Conservation (phyloP, 2,113 vertebrate genomes). For the Aythya baeri region DNA sequence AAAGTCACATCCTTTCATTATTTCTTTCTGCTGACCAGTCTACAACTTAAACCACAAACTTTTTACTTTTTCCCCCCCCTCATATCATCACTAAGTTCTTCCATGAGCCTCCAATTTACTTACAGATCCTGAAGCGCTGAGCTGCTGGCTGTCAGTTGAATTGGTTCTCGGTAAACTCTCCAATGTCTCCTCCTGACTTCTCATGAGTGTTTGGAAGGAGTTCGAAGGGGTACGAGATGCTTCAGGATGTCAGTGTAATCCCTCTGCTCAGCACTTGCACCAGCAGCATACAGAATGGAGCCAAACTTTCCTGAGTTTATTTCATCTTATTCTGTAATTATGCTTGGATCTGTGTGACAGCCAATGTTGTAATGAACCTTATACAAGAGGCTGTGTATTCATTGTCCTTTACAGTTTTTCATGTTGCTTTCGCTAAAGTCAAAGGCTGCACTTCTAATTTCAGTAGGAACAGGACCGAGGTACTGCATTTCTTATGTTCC, state of each 20-base stretch:
- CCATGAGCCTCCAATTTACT: too few species aligned
- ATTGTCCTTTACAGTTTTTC: neutral
- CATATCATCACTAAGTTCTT: too few species aligned
- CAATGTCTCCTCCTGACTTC: too few species aligned
- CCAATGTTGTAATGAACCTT: neutral
- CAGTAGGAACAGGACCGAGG: neutral
- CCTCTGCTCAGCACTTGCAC: neutral
- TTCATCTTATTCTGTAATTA: neutral
- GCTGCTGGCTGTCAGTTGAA: too few species aligned
- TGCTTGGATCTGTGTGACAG: neutral
- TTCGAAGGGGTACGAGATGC: too few species aligned
- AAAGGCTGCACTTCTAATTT: neutral
- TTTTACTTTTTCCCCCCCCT: too few species aligned
- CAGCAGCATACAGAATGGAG: neutral
- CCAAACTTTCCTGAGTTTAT: neutral
- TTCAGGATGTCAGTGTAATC: neutral
- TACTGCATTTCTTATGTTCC: neutral
- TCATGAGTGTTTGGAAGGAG: too few species aligned
- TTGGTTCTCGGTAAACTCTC: too few species aligned
- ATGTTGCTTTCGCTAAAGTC: neutral
- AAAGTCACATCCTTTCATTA: neutral
- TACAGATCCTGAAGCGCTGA: too few species aligned
- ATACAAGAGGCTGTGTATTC: neutral
- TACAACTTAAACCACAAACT: neutral
- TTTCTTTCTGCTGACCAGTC: neutral